Base-by-base conservation (phyloP, 35 echinoderm and acorn worm genomes). In the Acanthaster planci region DNA sequence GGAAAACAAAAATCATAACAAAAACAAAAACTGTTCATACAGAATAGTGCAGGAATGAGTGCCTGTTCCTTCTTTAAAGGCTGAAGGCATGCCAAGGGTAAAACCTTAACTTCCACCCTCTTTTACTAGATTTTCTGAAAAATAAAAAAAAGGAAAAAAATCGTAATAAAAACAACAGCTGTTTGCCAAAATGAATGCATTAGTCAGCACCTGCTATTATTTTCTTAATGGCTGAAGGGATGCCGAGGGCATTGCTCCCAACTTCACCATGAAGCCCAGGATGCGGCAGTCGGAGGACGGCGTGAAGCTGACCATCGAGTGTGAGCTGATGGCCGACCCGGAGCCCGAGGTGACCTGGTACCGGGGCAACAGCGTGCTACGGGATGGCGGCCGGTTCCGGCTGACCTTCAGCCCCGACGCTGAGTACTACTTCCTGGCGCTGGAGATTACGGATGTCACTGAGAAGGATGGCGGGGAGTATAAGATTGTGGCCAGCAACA, bases 231-330 rank as follows among this genome's bases (percentile, higher is more conserved):
- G 42, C 42, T 47, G 58, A 44, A 91, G 84, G 47, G 77, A 78
- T 79, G 87, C 53, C 22, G 82, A 90, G 40, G 96, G 96, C 12
- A 79, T 83, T 17, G 92, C 96, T 57, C 96, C 96, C 37, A 99
- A 81, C 39, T 99, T 99, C 85, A 99, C 96, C 76, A 99, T 99
- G 96, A 99, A 99, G 78, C 96, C 96, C 4, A 59, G 83, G 32
- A 94, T 94, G 92, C 80, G 75, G 15, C 96, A 94, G 84, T 94
- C 92, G 53, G 92, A 94, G 5, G 96, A 99, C 53, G 96, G 92
- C 16, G 58, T 81, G 6, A 99, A 94, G 54, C 92, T 99, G 34
- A 99, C 85, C 72, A 99, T 99, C 77, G 88, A 99, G 32, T 91
- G 92, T 72, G 88, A 90, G 34, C 86, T 99, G 8, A 77, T 80